Evolutionary conservation across 2,797 vertebrate species (phyloP).

Genomic region (Micromesistius poutassou): DNA sequence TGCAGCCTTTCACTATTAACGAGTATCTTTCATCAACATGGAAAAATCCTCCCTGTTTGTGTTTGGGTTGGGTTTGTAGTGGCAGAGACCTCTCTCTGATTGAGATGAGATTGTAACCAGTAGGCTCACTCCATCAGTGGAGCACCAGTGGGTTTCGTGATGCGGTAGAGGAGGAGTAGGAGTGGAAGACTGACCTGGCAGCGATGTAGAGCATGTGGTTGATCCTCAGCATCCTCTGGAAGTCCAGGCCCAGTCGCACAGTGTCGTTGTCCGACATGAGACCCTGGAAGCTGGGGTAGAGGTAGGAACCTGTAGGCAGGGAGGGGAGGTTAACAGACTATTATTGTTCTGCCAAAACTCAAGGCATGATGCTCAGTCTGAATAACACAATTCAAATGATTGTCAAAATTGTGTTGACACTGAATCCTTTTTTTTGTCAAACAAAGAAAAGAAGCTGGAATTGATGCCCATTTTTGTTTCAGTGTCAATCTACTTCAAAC

Average conservation of each 20-base stretch:
- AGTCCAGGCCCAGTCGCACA: conserved; percentile 83
- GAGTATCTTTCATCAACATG: background rate
- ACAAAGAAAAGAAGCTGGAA: too few relatives aligned
- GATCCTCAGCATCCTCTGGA: conserved; percentile 90
- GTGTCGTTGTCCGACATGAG: conserved; percentile 84
- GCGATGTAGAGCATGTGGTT: conserved; percentile 89
- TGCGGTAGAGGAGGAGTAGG: background rate
- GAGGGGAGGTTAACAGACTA: background rate
- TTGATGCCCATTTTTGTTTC: background rate
- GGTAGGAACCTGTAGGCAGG: conserved; percentile 65
- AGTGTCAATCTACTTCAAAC: too few relatives aligned
- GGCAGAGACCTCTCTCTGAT: background rate
- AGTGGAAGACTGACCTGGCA: conserved; percentile 80
- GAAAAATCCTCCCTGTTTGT: background rate
- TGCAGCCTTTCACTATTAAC: background rate
- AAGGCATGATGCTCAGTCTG: background rate
- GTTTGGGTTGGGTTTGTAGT: too few relatives aligned
- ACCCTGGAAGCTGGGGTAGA: conserved; percentile 84
- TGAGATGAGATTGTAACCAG: background rate
- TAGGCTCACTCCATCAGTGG: background rate
- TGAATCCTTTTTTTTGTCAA: too few relatives aligned
- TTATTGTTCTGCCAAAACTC: background rate
- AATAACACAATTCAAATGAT: background rate
- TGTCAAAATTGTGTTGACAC: background rate
- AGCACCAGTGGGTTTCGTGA: background rate